Evolutionary conservation across 2,113 vertebrate species (phyloP).

Genomic region (Siniperca knerii): DNA sequence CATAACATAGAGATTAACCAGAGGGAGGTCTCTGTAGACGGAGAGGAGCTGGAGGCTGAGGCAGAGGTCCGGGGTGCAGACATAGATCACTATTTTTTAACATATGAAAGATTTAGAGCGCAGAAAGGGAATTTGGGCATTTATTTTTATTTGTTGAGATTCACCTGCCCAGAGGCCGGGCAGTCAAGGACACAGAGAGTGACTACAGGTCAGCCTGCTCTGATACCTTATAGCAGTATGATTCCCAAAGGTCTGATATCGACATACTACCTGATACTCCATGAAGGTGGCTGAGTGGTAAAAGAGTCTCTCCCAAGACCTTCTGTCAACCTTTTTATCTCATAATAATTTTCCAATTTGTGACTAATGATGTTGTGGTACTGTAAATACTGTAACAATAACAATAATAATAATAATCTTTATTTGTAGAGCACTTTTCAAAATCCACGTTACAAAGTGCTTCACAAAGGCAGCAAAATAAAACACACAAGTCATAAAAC

Average conservation of each 20-base stretch:
- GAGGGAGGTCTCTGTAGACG: conserved; percentile 19
- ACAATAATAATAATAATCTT: too few species aligned
- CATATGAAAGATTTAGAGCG: conserved; percentile 53
- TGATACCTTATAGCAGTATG: neutral
- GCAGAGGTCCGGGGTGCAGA: conserved; percentile 14
- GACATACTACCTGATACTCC: neutral
- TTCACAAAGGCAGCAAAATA: too few species aligned
- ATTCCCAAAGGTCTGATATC: conserved; percentile 6
- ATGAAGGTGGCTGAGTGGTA: conserved; percentile 18
- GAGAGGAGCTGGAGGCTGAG: conserved; percentile 21
- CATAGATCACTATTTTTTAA: conserved; percentile 18
- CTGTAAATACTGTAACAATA: neutral
- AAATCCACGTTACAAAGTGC: too few species aligned
- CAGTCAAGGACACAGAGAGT: conserved; percentile 10
- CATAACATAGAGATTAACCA: conserved; percentile 38
- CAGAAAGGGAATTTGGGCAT: conserved; percentile 23
- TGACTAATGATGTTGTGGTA: neutral
- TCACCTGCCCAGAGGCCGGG: conserved; percentile 1
- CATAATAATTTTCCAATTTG: neutral
- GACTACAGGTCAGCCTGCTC: conserved; percentile 16
- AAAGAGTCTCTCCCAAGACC: conserved; percentile 21
- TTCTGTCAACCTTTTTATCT: conserved; percentile 4
- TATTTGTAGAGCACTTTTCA: too few species aligned
- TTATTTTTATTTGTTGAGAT: conserved; percentile 31
- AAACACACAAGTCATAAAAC: too few species aligned